A percentile compares a stretch with the other conserved stretches of the same genome.
Conservation (phyloP, 2,888 invertebrate genomes). For the Cephus pulcher region DNA sequence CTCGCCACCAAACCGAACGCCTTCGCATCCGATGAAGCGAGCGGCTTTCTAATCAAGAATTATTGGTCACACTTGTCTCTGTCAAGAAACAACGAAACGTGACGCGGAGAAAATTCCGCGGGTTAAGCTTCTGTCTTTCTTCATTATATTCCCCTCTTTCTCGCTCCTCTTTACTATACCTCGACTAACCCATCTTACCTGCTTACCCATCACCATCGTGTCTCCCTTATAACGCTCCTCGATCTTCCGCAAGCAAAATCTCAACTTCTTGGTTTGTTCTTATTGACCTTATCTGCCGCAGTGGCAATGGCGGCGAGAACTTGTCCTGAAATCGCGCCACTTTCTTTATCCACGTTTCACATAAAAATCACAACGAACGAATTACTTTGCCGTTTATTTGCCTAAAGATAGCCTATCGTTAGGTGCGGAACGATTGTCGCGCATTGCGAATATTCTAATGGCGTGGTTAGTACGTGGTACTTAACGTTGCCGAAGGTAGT, state of each 20-base stretch:
- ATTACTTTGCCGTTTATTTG: background rate
- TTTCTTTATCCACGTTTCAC: background rate
- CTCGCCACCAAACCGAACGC: constrained; percentile 26
- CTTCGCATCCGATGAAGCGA: constrained; percentile 42
- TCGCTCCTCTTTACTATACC: background rate
- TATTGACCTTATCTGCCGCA: background rate
- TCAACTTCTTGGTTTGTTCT: background rate
- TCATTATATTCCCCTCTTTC: background rate
- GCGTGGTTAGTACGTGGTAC: constrained; percentile 15
- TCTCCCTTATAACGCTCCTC: background rate
- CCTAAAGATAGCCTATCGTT: background rate
- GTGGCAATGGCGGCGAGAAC: background rate
- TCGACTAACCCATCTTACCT: background rate
- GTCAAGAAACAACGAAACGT: constrained; percentile 17
- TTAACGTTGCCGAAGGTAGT: constrained; percentile 20
- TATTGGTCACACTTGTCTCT: constrained; percentile 53
- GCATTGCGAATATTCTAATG: constrained; percentile 22
- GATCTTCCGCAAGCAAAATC: background rate
- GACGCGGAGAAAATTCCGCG: constrained; percentile 32
- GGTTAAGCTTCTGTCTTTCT: background rate
- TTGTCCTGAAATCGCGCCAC: background rate
- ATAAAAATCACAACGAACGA: background rate
- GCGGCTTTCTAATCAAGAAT: constrained; percentile 56
- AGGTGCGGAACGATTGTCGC: background rate
- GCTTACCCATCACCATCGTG: background rate